Percentiles rank a stretch among this genome's conserved stretches.
Conservation (phyloP, 2,797 vertebrate genomes). For the Tragelaphus oryx region DNA sequence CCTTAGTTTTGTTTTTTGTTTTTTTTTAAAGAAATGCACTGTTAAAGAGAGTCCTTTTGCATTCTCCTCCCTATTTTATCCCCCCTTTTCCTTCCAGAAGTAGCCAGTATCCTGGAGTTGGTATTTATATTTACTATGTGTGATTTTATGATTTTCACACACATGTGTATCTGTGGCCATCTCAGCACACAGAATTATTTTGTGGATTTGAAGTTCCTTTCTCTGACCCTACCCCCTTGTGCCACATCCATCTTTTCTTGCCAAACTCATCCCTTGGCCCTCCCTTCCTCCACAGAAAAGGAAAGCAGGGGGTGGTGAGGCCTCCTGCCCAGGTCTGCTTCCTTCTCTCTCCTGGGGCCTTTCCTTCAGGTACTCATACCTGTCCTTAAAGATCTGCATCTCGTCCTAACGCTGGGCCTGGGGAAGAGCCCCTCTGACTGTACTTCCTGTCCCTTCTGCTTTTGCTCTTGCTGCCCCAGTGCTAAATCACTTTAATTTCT, state of each 20-base stretch:
- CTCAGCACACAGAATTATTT: background rate
- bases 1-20: background rate
- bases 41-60: background rate
- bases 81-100: background rate
- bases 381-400: accelerated
- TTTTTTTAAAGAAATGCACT: background rate
- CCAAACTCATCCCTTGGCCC: background rate
- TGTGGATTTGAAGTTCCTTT: background rate
- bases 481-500: background rate
- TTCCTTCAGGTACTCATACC: background rate
- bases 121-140: background rate
- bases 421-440: background rate
- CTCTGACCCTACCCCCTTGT: accelerated
- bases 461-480: background rate
- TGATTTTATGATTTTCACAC: background rate
- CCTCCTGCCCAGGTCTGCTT: background rate
- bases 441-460: background rate
- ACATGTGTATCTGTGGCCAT: accelerated
- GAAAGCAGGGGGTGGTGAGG: too few relatives aligned
- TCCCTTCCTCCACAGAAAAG: accelerated
- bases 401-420: background rate
- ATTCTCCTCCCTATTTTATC: background rate
- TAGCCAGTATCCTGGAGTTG: background rate
- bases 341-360: background rate
- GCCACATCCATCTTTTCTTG: accelerated